Conservation (phyloP, 2,113 vertebrate species). For the Myodes glareolus region DNA sequence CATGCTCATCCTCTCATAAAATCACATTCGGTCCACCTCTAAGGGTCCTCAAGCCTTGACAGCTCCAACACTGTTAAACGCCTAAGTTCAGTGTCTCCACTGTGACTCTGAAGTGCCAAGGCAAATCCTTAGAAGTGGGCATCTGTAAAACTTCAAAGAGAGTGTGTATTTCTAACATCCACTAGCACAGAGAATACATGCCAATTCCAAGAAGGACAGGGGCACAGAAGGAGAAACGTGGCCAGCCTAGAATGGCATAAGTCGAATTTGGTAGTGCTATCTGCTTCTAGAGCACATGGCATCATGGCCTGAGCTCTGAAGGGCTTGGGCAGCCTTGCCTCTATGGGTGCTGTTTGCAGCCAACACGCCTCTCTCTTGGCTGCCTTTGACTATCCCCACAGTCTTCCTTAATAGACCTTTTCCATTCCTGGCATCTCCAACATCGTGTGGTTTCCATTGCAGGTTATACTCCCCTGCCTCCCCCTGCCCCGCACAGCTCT, state of each 20-base stretch:
- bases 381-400: too few species aligned
- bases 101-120: not conserved
- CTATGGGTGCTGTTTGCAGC: not conserved
- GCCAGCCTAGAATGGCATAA: too few species aligned
- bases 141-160: not conserved
- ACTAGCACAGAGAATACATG: not conserved
- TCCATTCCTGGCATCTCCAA: not conserved
- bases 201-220: not conserved
- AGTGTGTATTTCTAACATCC: not conserved
- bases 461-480: not conserved
- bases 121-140: not conserved
- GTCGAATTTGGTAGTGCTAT: not conserved
- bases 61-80: not conserved
- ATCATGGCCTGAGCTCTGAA: not conserved
- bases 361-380: not conserved
- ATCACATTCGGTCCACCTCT: not conserved
- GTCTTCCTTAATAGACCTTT: not conserved
- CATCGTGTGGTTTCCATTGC: not conserved
- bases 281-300: not conserved
- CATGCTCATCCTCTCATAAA: not conserved
- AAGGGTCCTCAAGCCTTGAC: not conserved
- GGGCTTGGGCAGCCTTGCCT: not conserved
- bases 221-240: not conserved
- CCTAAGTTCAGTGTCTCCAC: not conserved
- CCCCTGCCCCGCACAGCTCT: not conserved